These are phyloP conservation scores for Pseudomyrmex concolor DNA, from an alignment of 1,140 invertebrate genomes.

Conservation along the genomic window DNA sequence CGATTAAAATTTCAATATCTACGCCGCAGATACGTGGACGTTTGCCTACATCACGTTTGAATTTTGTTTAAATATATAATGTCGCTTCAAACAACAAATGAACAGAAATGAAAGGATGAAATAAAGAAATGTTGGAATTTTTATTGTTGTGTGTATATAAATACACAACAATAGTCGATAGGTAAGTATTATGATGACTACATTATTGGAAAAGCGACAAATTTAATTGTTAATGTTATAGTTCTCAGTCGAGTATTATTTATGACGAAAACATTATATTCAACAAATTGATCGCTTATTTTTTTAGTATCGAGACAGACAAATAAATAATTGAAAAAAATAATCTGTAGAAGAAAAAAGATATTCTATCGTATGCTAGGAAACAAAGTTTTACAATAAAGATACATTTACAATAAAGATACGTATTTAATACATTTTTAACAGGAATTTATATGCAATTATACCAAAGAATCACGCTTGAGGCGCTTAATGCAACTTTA, in stretches of 20 bases:
- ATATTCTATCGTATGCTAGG: not conserved
- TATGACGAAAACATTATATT: too few species aligned
- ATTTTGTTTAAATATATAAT: slow-evolving; percentile 6
- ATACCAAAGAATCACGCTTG: not conserved
- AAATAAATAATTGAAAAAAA: too few species aligned
- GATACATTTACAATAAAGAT: too few species aligned
- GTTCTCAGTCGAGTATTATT: too few species aligned
- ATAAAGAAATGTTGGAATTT: not conserved
- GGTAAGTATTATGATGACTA: too few species aligned
- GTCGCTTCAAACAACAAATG: not conserved
- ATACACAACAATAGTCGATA: too few species aligned
- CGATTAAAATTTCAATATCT: slow-evolving; percentile 67
- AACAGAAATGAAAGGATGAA: not conserved
- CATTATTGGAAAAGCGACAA: too few species aligned
- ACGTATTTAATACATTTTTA: not conserved
- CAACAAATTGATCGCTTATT: too few species aligned
- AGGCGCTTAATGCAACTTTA: not conserved
- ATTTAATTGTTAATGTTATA: too few species aligned
- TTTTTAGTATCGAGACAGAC: too few species aligned
- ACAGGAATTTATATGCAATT: not conserved
- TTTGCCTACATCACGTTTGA: slow-evolving; percentile 14
- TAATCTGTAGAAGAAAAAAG: too few species aligned
- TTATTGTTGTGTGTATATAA: not conserved
- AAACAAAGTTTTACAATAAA: not conserved
- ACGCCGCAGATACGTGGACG: slow-evolving; percentile 18